phyloP scores from a whole-genome alignment of 1,140 invertebrate genomes.

The Chrysopa pallens region DNA sequence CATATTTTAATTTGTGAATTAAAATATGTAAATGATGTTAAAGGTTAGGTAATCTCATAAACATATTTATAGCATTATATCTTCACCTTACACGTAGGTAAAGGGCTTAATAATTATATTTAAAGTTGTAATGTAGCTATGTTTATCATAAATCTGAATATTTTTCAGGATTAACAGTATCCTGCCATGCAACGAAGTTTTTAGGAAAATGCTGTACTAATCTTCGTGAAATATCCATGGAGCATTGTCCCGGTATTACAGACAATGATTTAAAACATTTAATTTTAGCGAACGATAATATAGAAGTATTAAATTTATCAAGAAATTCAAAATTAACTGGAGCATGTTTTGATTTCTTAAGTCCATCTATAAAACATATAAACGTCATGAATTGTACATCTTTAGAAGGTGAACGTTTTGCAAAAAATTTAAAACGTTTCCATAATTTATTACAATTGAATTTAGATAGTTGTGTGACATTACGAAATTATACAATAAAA shows the following conservation, averaged over 20 bases:
- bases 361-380: background rate
- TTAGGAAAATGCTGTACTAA: background rate
- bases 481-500: background rate
- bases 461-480: background rate
- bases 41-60: no score
- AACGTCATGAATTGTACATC: background rate
- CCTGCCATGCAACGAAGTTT: background rate
- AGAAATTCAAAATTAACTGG: background rate
- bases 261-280: background rate
- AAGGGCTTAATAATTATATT: no score
- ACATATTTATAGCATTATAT: no score
- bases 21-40: no score
- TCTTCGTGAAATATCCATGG: background rate
- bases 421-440: background rate
- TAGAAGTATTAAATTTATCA: background rate
- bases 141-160: no score
- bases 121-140: no score
- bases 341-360: background rate
- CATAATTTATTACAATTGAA: background rate
- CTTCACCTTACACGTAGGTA: no score
- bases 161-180: background rate
- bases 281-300: background rate
- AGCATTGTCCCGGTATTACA: background rate
- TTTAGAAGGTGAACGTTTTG: background rate
- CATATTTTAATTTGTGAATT: no score